Conservation (phyloP, 2,888 invertebrate species). For the Myathropa florea region DNA sequence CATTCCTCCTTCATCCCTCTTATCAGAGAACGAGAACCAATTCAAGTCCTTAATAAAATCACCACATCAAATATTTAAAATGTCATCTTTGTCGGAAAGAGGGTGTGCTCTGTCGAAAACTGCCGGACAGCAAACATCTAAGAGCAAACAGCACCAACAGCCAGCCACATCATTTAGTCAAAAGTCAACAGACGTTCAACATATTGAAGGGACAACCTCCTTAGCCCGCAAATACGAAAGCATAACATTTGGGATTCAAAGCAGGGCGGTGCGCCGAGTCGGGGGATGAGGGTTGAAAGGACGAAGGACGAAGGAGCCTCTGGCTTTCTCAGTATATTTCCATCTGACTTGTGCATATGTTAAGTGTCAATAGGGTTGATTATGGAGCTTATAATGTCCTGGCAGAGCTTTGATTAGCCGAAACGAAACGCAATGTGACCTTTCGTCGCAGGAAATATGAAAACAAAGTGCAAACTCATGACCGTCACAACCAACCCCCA, state of each 20-base stretch:
- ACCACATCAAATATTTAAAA: constrained; percentile 71
- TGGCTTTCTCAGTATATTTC: constrained; percentile 2
- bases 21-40: constrained; percentile 55
- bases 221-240: constrained; percentile 61
- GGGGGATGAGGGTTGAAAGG: not conserved
- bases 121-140: constrained; percentile 31
- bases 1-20: not conserved
- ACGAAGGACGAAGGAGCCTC: too few relatives aligned
- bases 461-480: constrained; percentile 22
- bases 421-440: constrained; percentile 20
- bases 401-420: constrained; percentile 25
- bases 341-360: constrained; percentile 42
- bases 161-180: constrained; percentile 68
- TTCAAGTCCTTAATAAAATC: constrained; percentile 69
- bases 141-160: constrained; percentile 40
- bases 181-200: constrained; percentile 66
- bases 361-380: constrained; percentile 52
- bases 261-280: not conserved
- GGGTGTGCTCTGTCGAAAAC: constrained; percentile 35
- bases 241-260: constrained; percentile 61
- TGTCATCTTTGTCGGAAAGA: constrained; percentile 62
- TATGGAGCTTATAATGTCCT: constrained; percentile 56
- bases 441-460: constrained; percentile 32
- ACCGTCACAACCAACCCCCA: not conserved
- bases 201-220: constrained; percentile 57